phyloP scores from a whole-genome alignment of 2,797 vertebrate species.

The Neopelma chrysocephalum region DNA sequence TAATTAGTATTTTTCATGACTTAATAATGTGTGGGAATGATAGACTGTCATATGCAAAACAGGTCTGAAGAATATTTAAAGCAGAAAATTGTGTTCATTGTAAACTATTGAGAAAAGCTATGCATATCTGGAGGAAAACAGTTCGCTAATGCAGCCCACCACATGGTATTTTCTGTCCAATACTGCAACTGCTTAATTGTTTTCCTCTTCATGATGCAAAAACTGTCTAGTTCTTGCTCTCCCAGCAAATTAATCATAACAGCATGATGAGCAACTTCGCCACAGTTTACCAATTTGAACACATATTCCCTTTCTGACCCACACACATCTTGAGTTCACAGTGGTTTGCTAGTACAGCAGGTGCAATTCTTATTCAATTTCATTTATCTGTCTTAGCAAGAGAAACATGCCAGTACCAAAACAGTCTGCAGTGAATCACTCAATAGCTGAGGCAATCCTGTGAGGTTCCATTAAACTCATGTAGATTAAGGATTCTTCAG shows the following conservation, averaged over 20 bases:
- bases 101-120: not conserved
- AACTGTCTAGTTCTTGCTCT: not conserved
- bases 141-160: not conserved
- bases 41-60: not conserved
- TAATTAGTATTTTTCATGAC: conserved; percentile 10
- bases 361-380: not conserved
- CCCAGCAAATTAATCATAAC: not conserved
- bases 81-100: not conserved
- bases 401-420: not conserved
- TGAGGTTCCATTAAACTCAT: not conserved
- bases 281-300: not conserved
- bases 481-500: not conserved
- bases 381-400: not conserved
- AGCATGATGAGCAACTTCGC: not conserved
- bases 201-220: not conserved
- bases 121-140: not conserved
- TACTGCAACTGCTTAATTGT: not conserved
- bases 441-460: not conserved
- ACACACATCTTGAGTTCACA: not conserved
- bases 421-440: not conserved
- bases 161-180: not conserved
- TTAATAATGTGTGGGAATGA: not conserved
- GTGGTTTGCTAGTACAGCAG: not conserved
- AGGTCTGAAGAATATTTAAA: not conserved
- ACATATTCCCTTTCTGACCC: not conserved